Base-by-base conservation (phyloP, 2,888 invertebrate species). In the Gortyna flavago region DNA sequence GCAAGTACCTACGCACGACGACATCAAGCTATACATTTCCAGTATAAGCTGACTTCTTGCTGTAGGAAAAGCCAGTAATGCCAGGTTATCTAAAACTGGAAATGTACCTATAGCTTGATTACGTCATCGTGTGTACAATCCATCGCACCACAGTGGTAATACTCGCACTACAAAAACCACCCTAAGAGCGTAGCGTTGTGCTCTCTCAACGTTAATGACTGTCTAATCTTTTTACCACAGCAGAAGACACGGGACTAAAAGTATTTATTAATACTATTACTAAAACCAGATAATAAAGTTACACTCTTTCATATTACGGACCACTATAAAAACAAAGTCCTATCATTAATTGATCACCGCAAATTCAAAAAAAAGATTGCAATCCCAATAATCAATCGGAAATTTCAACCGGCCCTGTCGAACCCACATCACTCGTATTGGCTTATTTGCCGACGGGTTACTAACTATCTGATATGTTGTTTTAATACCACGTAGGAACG, bases 401-500 rank as follows among this genome's bases (percentile, higher is more conserved):
- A 41, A 65, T 86, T 72, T 77, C 76, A 77, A 61, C 48, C 68
- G 25, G 62, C 29, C 48, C 69, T 75, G 77, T 85, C 71, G 62
- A 72, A 85, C 87, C 86, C 78, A 65, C 69, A 83, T 86, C 85
- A 78, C 61, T 77, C 41, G 35, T 29, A 66, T 75, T 54, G 51
- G 61, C 61, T 77, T 82, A 70, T 75, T 82, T 72, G 21, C 29
- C 5, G 35, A 73, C 72, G 59, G 75, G 73, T 71, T 71, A 68
- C 32, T 48, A 25, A 71, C n/a, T 51, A 35, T 74, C 66, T 61
- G 62, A 38, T 71, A 72, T 75, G 79, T 77, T 80, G 67, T 81
- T 79, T 81, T 79, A 76, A 72, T 77, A 66, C 67, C 66, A 67
- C n/a, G 21, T 67, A 51, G 25, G 59, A 54, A 32, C 9, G 38